These are phyloP conservation scores for Macrotus californicus DNA, from an alignment of 2,113 vertebrate genomes.

Conservation along the genomic window DNA sequence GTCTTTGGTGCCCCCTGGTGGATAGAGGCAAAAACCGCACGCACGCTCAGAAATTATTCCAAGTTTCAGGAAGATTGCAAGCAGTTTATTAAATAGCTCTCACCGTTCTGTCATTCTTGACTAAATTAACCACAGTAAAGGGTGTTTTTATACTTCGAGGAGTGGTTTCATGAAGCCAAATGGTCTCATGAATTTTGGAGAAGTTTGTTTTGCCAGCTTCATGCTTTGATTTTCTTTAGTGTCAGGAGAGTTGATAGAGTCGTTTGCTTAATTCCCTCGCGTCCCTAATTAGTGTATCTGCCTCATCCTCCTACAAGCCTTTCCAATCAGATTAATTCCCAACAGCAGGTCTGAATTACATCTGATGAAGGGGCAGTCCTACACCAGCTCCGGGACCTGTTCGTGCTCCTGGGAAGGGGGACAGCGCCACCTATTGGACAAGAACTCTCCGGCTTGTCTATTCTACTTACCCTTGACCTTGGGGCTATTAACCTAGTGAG, in stretches of 20 bases:
- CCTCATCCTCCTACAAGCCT: neutral
- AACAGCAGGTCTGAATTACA: neutral
- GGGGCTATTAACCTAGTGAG: rapidly evolving
- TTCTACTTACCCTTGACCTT: neutral
- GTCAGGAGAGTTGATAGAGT: neutral
- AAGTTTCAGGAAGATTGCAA: neutral
- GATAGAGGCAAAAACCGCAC: neutral
- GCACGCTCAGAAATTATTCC: neutral
- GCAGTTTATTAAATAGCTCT: neutral
- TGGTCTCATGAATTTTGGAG: neutral
- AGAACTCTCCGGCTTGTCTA: neutral
- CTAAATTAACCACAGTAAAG: neutral
- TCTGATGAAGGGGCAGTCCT: too few species aligned
- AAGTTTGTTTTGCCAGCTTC: neutral
- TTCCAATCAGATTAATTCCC: neutral
- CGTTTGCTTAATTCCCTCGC: neutral
- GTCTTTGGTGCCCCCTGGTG: neutral
- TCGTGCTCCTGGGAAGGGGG: neutral
- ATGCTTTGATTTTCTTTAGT: neutral
- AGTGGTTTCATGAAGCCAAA: neutral
- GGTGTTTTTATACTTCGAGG: neutral
- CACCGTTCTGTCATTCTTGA: neutral
- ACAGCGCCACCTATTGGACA: neutral
- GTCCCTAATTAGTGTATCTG: neutral
- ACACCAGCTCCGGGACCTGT: neutral